Conservation (phyloP, 2,888 invertebrate species). For the Anoncus sp. region DNA sequence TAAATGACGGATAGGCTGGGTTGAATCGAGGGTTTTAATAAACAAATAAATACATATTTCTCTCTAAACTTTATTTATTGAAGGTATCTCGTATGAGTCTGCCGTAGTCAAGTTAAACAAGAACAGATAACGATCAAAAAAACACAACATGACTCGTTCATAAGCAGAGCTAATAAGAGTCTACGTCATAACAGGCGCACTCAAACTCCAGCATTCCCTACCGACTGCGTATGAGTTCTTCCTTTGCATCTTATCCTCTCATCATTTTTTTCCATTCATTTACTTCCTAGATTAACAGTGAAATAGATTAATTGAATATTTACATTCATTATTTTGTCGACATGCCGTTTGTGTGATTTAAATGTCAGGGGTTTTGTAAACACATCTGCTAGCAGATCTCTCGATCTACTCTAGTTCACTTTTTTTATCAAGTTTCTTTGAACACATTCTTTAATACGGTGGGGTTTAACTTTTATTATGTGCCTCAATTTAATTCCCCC, state of each 20-base stretch:
- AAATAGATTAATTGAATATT: no score
- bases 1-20: no score
- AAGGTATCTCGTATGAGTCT: no score
- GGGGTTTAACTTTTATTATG: slow-evolving; percentile 51
- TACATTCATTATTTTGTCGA: slow-evolving; percentile 38
- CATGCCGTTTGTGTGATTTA: slow-evolving; percentile 41
- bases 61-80: no score
- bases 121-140: no score
- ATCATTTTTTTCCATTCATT: neutral
- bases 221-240: neutral
- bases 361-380: slow-evolving; percentile 56
- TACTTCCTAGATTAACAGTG: no score
- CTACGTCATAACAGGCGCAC: no score
- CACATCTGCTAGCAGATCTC: slow-evolving; percentile 62
- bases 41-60: no score
- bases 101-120: no score
- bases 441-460: slow-evolving; percentile 61
- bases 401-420: slow-evolving; percentile 57
- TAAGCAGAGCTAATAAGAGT: no score
- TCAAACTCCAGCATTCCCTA: neutral
- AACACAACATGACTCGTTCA: no score
- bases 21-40: no score
- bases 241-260: neutral
- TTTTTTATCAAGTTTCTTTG: slow-evolving; percentile 39
- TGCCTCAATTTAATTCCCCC: slow-evolving; percentile 54